phyloP scores from a whole-genome alignment of 1,140 invertebrate genomes.

The Sminthurides bifidus region DNA sequence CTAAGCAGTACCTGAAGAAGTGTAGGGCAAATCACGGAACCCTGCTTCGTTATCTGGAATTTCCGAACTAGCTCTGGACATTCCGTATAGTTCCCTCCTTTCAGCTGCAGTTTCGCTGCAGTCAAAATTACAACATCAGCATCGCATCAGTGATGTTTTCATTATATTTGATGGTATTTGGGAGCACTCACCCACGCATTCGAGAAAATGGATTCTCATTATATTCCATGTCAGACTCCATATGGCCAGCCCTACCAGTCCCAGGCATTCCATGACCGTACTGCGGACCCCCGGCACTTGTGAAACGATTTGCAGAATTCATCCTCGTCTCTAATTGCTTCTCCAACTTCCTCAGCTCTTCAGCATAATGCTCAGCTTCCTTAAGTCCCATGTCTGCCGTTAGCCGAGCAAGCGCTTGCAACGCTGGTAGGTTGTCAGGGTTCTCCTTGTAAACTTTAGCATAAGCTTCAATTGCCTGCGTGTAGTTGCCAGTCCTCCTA shows the following conservation, averaged over 20 bases:
- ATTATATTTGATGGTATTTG: too few relatives aligned
- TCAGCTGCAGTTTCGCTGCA: not conserved
- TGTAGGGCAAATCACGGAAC: too few relatives aligned
- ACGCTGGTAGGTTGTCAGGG: conserved; percentile 38
- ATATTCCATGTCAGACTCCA: too few relatives aligned
- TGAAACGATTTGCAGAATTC: too few relatives aligned
- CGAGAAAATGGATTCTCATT: too few relatives aligned
- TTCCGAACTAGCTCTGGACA: not conserved
- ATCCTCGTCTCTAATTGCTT: conserved; percentile 51
- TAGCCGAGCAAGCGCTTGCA: conserved; percentile 69
- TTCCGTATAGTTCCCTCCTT: conserved; percentile 3
- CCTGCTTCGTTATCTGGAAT: not conserved
- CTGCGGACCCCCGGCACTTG: too few relatives aligned
- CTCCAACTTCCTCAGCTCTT: conserved; percentile 70
- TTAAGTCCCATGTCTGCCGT: conserved; percentile 70
- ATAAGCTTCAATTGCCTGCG: conserved; percentile 66
- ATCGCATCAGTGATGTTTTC: too few relatives aligned
- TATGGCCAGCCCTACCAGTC: too few relatives aligned
- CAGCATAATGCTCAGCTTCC: conserved; percentile 62
- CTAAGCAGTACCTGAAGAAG: too few relatives aligned
- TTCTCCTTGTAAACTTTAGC: conserved; percentile 39
- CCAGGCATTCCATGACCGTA: too few relatives aligned
- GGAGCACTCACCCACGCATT: too few relatives aligned
- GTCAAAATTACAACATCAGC: too few relatives aligned
- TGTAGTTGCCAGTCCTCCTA: conserved; percentile 68